Evolutionary conservation across 2,113 vertebrate genomes (phyloP).

Genomic region (Thalassarche chlororhynchos): DNA sequence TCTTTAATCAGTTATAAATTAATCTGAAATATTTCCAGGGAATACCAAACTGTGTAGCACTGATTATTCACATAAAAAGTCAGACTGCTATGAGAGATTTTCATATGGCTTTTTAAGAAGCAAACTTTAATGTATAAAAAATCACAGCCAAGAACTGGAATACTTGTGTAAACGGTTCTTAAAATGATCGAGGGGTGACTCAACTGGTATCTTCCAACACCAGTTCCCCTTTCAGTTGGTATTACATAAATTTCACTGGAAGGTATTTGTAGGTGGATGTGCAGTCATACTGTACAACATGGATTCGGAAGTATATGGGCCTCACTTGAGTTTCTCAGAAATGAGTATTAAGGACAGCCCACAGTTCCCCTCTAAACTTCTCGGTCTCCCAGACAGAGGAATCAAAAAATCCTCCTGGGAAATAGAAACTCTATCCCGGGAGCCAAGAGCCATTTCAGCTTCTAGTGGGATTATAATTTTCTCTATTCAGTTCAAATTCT

Average conservation of each 20-base stretch:
- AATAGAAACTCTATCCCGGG: not conserved
- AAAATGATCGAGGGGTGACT: not conserved
- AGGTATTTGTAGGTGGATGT: not conserved
- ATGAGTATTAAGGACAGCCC: not conserved
- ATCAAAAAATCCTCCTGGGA: not conserved
- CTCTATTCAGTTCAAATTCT: not conserved
- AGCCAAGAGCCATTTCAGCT: not conserved
- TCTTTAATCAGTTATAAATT: not conserved
- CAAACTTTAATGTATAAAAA: not conserved
- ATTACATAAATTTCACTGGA: not conserved
- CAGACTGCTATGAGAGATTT: not conserved
- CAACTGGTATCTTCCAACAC: not conserved
- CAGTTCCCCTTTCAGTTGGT: not conserved
- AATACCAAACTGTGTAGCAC: not conserved
- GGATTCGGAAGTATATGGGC: not conserved
- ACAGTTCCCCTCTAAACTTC: not conserved
- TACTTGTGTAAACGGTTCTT: not conserved
- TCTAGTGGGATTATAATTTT: not conserved
- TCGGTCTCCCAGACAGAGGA: not conserved
- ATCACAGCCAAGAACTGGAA: not conserved
- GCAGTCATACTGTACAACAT: not conserved
- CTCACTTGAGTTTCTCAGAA: not conserved
- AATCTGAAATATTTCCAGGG: not conserved
- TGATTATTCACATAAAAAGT: not conserved
- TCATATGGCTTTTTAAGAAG: not conserved